Evolutionary conservation across 2,113 vertebrate species (phyloP).

Genomic region (Fregata magnificens): DNA sequence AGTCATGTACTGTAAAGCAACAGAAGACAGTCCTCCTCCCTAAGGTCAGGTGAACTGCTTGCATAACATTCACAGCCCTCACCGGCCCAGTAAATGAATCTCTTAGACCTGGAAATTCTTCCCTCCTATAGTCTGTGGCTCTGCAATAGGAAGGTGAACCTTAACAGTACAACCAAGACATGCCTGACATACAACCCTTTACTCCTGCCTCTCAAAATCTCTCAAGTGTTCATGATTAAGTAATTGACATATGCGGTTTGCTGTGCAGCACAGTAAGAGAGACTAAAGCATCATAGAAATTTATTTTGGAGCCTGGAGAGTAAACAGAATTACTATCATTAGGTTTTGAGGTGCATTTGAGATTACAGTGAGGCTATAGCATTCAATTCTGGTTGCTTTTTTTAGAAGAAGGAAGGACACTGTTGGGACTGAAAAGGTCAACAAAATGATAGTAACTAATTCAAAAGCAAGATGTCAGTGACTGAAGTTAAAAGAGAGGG

Average conservation of each 20-base stretch:
- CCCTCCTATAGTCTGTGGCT: background rate
- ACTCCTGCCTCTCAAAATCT: background rate
- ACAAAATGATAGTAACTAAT: constrained; percentile 73
- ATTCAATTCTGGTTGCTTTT: constrained; percentile 33
- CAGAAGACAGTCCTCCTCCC: background rate
- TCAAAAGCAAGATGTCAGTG: constrained; percentile 69
- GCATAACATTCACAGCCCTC: background rate
- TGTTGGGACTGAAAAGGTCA: constrained; percentile 77
- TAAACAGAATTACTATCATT: constrained; percentile 5
- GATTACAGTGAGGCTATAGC: background rate
- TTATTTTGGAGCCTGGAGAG: background rate
- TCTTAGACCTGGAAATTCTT: background rate
- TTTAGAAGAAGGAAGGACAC: constrained; percentile 53
- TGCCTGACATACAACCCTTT: background rate
- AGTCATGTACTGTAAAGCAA: background rate
- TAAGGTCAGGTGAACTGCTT: background rate
- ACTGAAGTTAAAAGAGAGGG: constrained; percentile 52
- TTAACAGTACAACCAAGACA: background rate
- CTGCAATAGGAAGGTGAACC: background rate
- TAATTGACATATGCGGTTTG: background rate
- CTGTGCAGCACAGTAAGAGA: background rate
- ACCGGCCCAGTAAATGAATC: background rate
- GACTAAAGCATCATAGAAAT: background rate
- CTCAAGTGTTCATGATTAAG: background rate
- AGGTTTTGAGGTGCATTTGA: background rate